Conservation (phyloP, 1,140 invertebrate species). For the Leptestheria dahalacensis region DNA sequence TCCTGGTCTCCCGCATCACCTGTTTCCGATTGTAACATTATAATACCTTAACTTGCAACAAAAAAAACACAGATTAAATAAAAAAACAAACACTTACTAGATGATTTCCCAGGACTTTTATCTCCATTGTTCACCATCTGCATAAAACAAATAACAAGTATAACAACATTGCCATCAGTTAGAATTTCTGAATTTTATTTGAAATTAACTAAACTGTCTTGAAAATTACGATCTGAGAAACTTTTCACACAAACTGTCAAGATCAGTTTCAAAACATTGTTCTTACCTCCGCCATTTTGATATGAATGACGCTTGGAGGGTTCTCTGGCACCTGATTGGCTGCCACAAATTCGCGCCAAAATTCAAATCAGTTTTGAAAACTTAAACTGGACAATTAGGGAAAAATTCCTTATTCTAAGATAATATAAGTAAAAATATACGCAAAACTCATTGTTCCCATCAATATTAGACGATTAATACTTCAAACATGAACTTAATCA, state of each 20-base stretch:
- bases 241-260: not conserved
- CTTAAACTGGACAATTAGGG: no score
- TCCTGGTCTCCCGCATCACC: constrained; percentile 32
- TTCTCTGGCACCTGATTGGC: no score
- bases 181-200: not conserved
- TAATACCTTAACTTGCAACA: not conserved
- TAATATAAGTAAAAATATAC: no score
- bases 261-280: not conserved
- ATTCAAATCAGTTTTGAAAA: no score
- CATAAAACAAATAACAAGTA: not conserved
- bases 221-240: not conserved
- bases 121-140: constrained; percentile 8
- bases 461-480: no score
- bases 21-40: not conserved
- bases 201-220: not conserved
- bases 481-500: no score
- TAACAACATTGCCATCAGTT: not conserved
- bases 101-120: not conserved
- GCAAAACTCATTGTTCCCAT: no score
- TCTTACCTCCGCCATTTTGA: not conserved
- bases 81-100: not conserved
- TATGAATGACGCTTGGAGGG: not conserved
- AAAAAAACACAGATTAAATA: not conserved
- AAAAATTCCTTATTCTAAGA: no score
- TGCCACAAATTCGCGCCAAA: no score